A percentile compares a stretch with the other conserved stretches of the same genome.
These are phyloP conservation scores for Acanthisitta chloris DNA, from an alignment of 2,113 vertebrate genomes.

Conservation along the genomic window DNA sequence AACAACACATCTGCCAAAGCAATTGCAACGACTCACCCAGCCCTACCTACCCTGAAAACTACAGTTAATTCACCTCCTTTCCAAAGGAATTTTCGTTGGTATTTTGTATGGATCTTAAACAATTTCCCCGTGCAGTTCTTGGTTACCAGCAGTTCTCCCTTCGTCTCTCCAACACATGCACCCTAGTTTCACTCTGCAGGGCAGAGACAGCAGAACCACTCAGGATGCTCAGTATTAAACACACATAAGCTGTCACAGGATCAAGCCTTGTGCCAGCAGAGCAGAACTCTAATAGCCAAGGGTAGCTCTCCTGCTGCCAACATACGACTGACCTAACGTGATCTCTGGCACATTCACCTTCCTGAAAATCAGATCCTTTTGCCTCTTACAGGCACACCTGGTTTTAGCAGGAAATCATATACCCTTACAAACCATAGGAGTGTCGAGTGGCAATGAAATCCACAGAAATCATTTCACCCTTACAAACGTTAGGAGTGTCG, in stretches of 20 bases:
- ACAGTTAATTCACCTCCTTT: neutral
- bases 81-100: neutral
- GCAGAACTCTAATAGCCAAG: neutral
- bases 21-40: neutral
- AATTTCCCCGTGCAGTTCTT: neutral
- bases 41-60: neutral
- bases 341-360: neutral
- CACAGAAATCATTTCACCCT: neutral
- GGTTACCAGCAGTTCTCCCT: neutral
- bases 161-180: neutral
- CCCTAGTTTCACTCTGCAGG: neutral
- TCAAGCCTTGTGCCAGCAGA: neutral
- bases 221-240: neutral
- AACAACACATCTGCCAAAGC: neutral
- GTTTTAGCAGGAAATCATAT: neutral
- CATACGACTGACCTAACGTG: neutral
- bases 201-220: neutral
- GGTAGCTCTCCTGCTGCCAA: neutral
- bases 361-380: neutral
- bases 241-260: neutral
- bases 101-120: too few relatives aligned
- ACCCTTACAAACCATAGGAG: neutral
- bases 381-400: neutral
- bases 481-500: neutral
- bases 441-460: neutral